Evolutionary conservation across 2,113 vertebrate genomes (phyloP).

Genomic region (Pimephales promelas): DNA sequence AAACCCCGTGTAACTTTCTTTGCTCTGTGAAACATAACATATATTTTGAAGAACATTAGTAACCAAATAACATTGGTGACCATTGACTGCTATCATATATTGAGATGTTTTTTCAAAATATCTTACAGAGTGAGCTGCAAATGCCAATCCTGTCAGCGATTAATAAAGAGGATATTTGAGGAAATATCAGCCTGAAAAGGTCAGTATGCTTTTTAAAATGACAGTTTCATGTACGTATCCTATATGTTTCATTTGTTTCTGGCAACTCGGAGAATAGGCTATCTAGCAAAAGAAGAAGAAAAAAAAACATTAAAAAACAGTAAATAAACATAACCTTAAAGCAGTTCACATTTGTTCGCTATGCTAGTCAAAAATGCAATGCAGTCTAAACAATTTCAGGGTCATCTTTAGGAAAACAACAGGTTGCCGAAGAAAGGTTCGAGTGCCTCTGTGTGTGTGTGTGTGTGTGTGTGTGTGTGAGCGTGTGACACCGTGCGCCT

Average conservation of each 20-base stretch:
- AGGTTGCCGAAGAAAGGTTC: conserved; percentile 57
- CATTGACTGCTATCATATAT: not conserved
- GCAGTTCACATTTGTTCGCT: conserved; percentile 15
- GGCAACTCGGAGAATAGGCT: not conserved
- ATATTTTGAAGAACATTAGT: too few species aligned
- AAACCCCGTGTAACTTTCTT: too few species aligned
- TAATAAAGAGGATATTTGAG: not conserved
- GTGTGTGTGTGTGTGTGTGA: not conserved
- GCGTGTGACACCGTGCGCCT: conserved; percentile 38
- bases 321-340: not conserved
- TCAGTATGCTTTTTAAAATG: not conserved
- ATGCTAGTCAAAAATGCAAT: conserved; percentile 2
- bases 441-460: not conserved
- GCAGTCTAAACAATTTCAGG: conserved; percentile 1
- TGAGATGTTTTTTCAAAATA: not conserved
- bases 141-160: not conserved
- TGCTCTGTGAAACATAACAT: too few species aligned
- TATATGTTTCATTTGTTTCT: not conserved
- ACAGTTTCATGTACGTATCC: not conserved
- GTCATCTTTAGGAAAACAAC: conserved; percentile 24
- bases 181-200: not conserved
- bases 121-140: not conserved
- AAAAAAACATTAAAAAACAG: too few species aligned
- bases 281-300: not conserved
- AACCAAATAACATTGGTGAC: not conserved